Conservation (phyloP, 2,797 vertebrate genomes). For the Catharus ustulatus region DNA sequence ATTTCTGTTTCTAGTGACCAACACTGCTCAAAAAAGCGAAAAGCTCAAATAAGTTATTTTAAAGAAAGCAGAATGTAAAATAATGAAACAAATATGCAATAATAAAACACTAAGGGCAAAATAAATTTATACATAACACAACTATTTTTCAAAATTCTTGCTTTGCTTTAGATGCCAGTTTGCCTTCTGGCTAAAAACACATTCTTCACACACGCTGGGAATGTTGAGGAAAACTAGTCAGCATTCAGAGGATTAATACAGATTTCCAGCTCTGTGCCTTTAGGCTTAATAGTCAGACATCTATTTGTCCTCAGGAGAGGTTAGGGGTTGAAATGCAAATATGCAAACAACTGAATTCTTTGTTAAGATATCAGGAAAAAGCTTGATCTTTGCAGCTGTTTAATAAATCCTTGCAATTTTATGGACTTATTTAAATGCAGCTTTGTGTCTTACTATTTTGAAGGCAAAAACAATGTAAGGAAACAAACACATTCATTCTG, state of each 20-base stretch:
- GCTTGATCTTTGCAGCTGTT: constrained; percentile 71
- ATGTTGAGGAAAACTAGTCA: constrained; percentile 77
- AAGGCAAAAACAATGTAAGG: constrained; percentile 69
- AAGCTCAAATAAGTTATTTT: constrained; percentile 63
- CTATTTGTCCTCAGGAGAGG: constrained; percentile 82
- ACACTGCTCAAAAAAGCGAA: neutral
- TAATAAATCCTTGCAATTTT: constrained; percentile 71
- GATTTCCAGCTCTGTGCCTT: constrained; percentile 73
- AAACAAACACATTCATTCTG: constrained; percentile 68
- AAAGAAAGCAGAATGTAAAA: constrained; percentile 64
- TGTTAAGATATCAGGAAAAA: constrained; percentile 72
- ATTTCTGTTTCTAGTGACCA: constrained; percentile 48
- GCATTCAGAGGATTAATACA: constrained; percentile 82
- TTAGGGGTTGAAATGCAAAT: constrained; percentile 81
- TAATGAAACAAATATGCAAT: constrained; percentile 73
- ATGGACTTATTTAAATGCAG: constrained; percentile 74
- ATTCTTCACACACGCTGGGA: constrained; percentile 84
- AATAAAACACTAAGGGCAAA: constrained; percentile 78
- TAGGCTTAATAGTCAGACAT: constrained; percentile 77
- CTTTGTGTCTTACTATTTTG: constrained; percentile 65
- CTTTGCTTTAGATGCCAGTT: constrained; percentile 79
- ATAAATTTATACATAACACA: constrained; percentile 82
- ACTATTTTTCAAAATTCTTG: constrained; percentile 82
- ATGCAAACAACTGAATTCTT: constrained; percentile 79
- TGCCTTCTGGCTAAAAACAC: constrained; percentile 82